phyloP scores from a whole-genome alignment of 2,113 vertebrate genomes.

The Tinamus guttatus region DNA sequence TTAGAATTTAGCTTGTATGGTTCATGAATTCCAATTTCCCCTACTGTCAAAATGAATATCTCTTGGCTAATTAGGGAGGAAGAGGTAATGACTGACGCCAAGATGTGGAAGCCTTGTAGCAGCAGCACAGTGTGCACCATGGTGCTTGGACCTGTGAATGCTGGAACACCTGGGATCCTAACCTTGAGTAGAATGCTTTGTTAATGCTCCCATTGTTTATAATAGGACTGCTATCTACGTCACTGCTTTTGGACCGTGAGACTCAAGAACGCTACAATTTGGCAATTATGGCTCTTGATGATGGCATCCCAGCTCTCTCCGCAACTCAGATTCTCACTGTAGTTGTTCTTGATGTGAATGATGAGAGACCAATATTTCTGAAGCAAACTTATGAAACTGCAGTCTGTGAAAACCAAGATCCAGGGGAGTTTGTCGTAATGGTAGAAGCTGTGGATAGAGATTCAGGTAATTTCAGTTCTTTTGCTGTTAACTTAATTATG shows the following conservation, averaged over 20 bases:
- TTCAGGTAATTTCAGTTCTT: constrained; percentile 80
- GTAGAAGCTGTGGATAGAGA: constrained; percentile 87
- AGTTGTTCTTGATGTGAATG: constrained; percentile 87
- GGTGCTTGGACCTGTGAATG: neutral
- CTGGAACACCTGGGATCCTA: neutral
- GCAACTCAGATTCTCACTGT: constrained; percentile 87
- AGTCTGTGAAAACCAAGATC: constrained; percentile 85
- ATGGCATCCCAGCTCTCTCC: constrained; percentile 81
- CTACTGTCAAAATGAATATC: neutral
- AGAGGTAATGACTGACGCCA: neutral
- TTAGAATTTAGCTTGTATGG: neutral
- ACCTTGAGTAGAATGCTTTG: neutral
- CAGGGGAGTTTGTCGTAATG: constrained; percentile 80
- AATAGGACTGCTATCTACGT: constrained; percentile 85
- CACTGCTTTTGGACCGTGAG: constrained; percentile 85
- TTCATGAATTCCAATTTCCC: neutral
- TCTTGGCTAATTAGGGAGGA: neutral
- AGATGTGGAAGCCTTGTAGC: neutral
- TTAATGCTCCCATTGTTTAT: neutral
- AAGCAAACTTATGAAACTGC: constrained; percentile 79
- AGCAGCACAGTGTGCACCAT: accelerated
- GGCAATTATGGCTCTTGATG: constrained; percentile 82
- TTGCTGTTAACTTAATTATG: neutral
- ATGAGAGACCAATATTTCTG: constrained; percentile 83
- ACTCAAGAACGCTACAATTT: constrained; percentile 76